Evolutionary conservation across 2,888 invertebrate species (phyloP), one percentile per base, ranked within the genome.

Genomic region (Nephrotoma appendiculata): DNA sequence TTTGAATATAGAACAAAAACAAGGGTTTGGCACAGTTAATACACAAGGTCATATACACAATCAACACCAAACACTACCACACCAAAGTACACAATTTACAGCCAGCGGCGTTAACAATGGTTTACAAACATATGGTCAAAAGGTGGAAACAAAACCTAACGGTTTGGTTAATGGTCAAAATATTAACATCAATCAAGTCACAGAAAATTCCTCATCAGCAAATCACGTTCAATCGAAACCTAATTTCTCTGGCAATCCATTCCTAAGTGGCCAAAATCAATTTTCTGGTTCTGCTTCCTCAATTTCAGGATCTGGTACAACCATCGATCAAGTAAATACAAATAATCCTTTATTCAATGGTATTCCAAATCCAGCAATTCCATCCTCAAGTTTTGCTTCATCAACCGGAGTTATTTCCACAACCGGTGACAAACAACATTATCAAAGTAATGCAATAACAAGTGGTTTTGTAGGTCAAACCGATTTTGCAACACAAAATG

Each of bases 321-420:
- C 42, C 42, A n/a, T 41, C 41, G 43, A 42, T 84, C 71, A 71
- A 71, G 71, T 71, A 9, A 71, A 71, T 31, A 71, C 71, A 71
- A 42, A 84, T 84, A 84, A 84, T 84, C 84, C 84, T 15, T 15
- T 84, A 42, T 84, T 84, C 84, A 84, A 84, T 84, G 84, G 84
- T 84, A 84, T 84, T 84, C 84, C 84, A 42, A 41, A 84, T 42
- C 84, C 84, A 84, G 43, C 42, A 7, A 43, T 41, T 84, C 31
- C 71, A 71, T 71, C 71, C 71, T 71, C 71, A 71, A 84, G 19
- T 84, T 84, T 43, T 84, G 84, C 15, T n/a, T 12, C 43, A 9
- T 41, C 43, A 84, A 42, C 84, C 43, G 84, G 43, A 42, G 84
- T 84, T 1, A 84, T 84, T 42, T 84, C 84, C 12, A 84, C 84